Base-by-base conservation (phyloP, 2,888 invertebrate species). In the Syritta pipiens region DNA sequence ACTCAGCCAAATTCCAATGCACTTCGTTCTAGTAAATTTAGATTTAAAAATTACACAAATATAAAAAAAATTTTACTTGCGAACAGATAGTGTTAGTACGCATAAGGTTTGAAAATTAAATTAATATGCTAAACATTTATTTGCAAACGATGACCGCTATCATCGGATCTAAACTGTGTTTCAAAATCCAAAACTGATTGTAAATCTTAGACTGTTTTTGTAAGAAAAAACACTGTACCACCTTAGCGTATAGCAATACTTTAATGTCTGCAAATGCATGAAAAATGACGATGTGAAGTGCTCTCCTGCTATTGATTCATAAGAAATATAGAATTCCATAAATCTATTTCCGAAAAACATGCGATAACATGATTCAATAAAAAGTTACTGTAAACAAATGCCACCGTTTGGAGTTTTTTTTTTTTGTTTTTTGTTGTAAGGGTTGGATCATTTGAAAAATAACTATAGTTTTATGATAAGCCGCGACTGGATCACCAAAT, bases 171-270 rank as follows among this genome's bases (percentile, higher is more conserved):
- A 53, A 72, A 72, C 30, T 63, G 59, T 60, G 71, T 76, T 71
- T 71, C 71, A 71, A 46, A 69, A 30, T 28, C 37, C 14, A 53
- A 57, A 71, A 71, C 76, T 77, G 76, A 77, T 77, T 77, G 77
- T 77, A 67, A 72, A 72, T 40, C 55, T 77, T 72, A 72, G 65
- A 72, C 71, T 77, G 77, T 77, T 77, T 68, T 76, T 71, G 40
- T 65, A 77, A 77, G 48, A 55, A 55, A 59, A 44, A 60, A 35
- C 28, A 51, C 28, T 30, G 42, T 46, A 46, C 59, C 59, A 63
- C 49, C 35, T 63, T 49, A 35, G 51, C 46, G 37, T 46, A 37
- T 57, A 63, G 62, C 49, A 63, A 76, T 71, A 69, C 59, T 75
- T 62, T 44, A 49, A 69, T 10, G 30, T 55, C 46, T 44, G 32